Evolutionary conservation across 92 coral and sea anemone genomes (phyloP), one percentile per base, ranked within the genome.

Genomic region (Pocillopora grandis): DNA sequence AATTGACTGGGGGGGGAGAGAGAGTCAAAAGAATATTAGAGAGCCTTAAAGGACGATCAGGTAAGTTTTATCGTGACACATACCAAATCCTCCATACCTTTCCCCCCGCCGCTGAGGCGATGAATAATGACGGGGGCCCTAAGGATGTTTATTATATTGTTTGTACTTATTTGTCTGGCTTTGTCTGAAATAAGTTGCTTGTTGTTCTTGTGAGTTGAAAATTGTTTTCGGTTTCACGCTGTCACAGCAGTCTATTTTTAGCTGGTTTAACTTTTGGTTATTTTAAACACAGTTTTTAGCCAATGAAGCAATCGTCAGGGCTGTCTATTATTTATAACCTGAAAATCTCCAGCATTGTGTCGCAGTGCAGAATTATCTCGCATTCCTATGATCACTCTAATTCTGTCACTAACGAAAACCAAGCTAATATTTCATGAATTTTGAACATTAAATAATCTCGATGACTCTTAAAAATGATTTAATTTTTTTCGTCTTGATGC

Each of bases 261-360:
- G 56, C 17, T 35, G 3, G 8, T 70, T 70, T 33, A 37, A 49
- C 75, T 37, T 36, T 70, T 5, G 57, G 36, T 70, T 36, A 70
- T 70, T 70, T 70, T 55, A 20, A 52, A 16, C 20, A 52, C 19
- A 70, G 42, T 70, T 35, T 16, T 70, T 37, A 70, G 55, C 21
- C 31, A 16, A 3, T 49, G 37, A 31, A 31, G 73, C 55, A 69
- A 36, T 69, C 33, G 17, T 36, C 20, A 70, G 57, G 11, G 17
- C 42, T 70, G 55, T 77, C 10, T 75, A 75, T 58, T 58, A 58
- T 58, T 75, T 75, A 57, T 75, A 49, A n/a, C 2, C 60, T 72
- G 14, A 37, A 35, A 19, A 36, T 70, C 52, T 70, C 70, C 20
- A 36, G 55, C 10, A 59, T 59, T 59, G 62, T 59, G 16, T 59